A percentile compares a stretch with the other conserved stretches of the same genome.
Evolutionary conservation across 2,113 vertebrate species (phyloP).

Genomic region (Hydrochoerus hydrochaeris): DNA sequence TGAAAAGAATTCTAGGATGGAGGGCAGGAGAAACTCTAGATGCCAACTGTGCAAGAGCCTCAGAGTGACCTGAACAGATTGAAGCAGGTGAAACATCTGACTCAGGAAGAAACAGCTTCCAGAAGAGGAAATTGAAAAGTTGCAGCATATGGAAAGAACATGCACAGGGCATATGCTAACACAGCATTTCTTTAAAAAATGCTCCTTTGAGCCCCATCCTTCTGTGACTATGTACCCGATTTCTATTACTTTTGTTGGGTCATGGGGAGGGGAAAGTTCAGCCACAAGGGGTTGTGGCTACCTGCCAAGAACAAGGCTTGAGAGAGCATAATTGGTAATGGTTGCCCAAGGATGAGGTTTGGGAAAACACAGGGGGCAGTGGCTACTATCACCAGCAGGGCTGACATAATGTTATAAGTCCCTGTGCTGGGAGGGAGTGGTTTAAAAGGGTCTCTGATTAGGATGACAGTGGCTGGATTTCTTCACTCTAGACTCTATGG

Average conservation of each 20-base stretch:
- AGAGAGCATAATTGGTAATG: not conserved
- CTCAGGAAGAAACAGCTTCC: not conserved
- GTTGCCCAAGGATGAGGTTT: not conserved
- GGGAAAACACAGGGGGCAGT: not conserved
- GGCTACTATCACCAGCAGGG: not conserved
- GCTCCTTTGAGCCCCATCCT: not conserved
- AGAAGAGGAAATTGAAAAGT: not conserved
- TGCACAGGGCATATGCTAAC: not conserved
- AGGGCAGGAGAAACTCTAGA: not conserved
- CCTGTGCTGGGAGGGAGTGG: not conserved
- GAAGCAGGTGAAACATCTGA: not conserved
- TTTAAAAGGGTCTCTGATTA: not conserved
- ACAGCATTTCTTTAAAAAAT: not conserved
- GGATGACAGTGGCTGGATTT: not conserved
- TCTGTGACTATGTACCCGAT: not conserved
- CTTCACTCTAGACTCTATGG: not conserved
- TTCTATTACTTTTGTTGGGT: not conserved
- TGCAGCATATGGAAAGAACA: not conserved
- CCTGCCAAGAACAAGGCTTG: not conserved
- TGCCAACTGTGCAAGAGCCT: not conserved
- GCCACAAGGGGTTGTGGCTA: not conserved
- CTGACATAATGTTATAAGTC: not conserved
- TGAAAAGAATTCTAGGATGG: not conserved
- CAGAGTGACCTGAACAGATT: not conserved
- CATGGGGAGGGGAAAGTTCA: not conserved